A percentile compares a stretch with the other conserved stretches of the same genome.
phyloP scores from a whole-genome alignment of 2,888 invertebrate species.

The Helobdella robusta region DNA sequence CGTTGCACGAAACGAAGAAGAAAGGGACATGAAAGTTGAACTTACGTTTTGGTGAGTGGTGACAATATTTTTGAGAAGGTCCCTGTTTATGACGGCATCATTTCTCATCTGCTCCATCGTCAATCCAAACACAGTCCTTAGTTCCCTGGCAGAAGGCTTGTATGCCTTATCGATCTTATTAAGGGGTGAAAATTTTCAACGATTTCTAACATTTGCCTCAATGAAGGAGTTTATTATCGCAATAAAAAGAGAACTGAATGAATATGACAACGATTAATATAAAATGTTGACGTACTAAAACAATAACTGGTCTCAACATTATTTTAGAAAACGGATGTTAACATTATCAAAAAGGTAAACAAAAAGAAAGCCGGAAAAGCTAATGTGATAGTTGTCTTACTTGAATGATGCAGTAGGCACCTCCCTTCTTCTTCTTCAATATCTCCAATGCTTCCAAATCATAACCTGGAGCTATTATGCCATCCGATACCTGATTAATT shows the following conservation, averaged over 20 bases:
- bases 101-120: constrained; percentile 80
- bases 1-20: too few species aligned
- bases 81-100: constrained; percentile 68
- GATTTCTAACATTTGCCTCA: too few species aligned
- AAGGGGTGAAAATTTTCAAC: too few species aligned
- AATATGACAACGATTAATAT: too few species aligned
- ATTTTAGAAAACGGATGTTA: too few species aligned
- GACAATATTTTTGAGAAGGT: constrained; percentile 72
- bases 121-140: constrained; percentile 72
- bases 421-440: constrained; percentile 86
- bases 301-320: too few species aligned
- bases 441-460: constrained; percentile 70
- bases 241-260: too few species aligned
- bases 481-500: constrained; percentile 75
- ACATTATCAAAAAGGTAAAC: not conserved
- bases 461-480: constrained; percentile 92
- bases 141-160: constrained; percentile 70
- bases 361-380: not conserved
- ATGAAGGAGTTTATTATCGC: too few species aligned
- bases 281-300: too few species aligned
- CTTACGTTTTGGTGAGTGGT: constrained; percentile 58
- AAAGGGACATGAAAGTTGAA: not conserved
- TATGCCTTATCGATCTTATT: constrained; percentile 78
- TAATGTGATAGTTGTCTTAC: constrained; percentile 38
- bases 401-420: constrained; percentile 78